Evolutionary conservation across 37 sponge, comb jelly and placozoan species (phyloP), one percentile per base, ranked within the genome.

Genomic region (Theonella swinhoei): DNA sequence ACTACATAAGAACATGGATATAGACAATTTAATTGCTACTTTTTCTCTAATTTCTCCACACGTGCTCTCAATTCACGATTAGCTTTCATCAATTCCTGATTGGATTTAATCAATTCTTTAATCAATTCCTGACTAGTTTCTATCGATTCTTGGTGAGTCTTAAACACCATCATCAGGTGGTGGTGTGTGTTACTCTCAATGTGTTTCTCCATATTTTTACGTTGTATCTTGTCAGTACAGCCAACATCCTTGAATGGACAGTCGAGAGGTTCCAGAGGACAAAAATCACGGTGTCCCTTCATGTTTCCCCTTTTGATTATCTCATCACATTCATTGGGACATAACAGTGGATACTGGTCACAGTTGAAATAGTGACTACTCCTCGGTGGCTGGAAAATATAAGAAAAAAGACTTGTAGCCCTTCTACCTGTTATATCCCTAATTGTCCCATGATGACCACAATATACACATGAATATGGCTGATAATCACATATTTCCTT

Each of bases 321-420:
- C 42, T 35, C 42, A 39, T 76, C 84, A 83, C 84, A 83, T 35
- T 83, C 39, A 22, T 74, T 83, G 24, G 75, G 84, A 62, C 84
- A 83, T 1, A 20, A n/a, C 9, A 74, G 9, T 32, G 76, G 84
- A 35, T 66, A 74, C 39, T 65, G 54, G 23, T 30, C 37, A 35
- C 84, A 83, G 7, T 17, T 14, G 7, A 7, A 7, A 47, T 47
- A 47, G 54, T 47, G 54, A 14, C n/a, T n/a, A n/a, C n/a, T n/a
- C n/a, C n/a, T n/a, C n/a, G n/a, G n/a, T n/a, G n/a, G n/a, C n/a
- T n/a, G n/a, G n/a, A n/a, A n/a, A n/a, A n/a, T n/a, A n/a, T n/a
- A n/a, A n/a, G n/a, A n/a, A n/a, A n/a, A n/a, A n/a, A n/a, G n/a
- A n/a, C n/a, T n/a, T n/a, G n/a, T n/a, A n/a, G n/a, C n/a, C n/a